phyloP scores from a whole-genome alignment of 2,797 vertebrate genomes.

The Octomys mimax region DNA sequence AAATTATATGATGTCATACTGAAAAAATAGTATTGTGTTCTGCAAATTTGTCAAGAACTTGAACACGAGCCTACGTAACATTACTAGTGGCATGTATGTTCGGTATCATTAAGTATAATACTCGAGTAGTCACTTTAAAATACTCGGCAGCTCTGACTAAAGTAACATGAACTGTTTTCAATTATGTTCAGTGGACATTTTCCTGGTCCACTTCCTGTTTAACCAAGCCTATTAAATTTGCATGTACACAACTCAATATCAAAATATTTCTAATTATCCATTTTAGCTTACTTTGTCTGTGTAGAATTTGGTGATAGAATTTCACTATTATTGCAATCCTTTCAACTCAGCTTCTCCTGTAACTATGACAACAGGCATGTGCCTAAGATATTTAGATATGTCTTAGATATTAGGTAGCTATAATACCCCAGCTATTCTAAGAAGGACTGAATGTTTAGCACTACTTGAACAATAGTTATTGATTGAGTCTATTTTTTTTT shows the following conservation, averaged over 20 bases:
- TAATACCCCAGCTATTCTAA: not conserved
- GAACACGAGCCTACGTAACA: not conserved
- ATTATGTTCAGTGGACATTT: not conserved
- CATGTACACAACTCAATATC: not conserved
- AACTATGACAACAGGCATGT: no score
- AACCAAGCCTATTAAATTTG: not conserved
- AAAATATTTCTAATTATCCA: not conserved
- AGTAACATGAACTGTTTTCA: not conserved
- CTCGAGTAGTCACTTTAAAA: not conserved
- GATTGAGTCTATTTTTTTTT: no score
- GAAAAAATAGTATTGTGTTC: not conserved
- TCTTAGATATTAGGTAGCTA: not conserved
- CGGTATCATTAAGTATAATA: not conserved
- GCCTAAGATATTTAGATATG: not conserved
- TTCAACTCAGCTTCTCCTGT: not conserved
- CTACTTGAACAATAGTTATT: not conserved
- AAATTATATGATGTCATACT: slow-evolving; percentile 54
- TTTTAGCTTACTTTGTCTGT: not conserved
- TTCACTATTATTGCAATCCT: not conserved
- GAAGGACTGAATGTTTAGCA: not conserved
- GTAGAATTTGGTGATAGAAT: not conserved
- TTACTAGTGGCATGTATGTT: not conserved
- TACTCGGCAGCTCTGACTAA: not conserved
- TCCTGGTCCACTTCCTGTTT: not conserved
- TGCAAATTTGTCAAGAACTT: not conserved